These are phyloP conservation scores for Paradoxurus hermaphroditus DNA, from an alignment of 2,113 vertebrate genomes.

Conservation along the genomic window DNA sequence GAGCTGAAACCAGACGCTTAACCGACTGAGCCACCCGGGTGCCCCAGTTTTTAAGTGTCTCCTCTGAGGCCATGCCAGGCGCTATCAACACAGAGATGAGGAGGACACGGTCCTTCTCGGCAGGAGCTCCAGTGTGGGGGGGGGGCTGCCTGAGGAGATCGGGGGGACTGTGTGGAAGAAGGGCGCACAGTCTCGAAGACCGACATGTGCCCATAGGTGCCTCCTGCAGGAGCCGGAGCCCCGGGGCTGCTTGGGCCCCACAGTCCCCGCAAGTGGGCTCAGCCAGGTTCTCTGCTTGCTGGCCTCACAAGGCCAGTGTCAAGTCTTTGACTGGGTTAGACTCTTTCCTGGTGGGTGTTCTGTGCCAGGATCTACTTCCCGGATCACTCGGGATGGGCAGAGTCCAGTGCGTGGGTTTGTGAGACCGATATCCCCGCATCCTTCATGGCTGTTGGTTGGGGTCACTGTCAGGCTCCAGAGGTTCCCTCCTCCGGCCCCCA, in stretches of 20 bases:
- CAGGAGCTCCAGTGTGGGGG: not conserved
- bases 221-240: not conserved
- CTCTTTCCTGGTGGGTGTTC: accelerated
- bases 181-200: not conserved
- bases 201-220: accelerated
- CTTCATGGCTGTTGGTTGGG: not conserved
- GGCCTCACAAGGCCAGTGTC: accelerated
- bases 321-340: accelerated
- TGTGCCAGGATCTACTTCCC: not conserved
- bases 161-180: too few relatives aligned
- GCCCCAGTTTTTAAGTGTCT: too few relatives aligned
- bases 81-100: not conserved
- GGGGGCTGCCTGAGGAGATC: not conserved
- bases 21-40: too few relatives aligned
- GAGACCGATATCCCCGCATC: not conserved
- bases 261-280: too few relatives aligned
- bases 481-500: too few relatives aligned
- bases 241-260: not conserved
- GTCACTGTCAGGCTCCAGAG: not conserved
- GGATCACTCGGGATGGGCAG: not conserved
- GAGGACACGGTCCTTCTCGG: not conserved
- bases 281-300: not conserved
- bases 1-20: too few relatives aligned
- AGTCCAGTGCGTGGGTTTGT: accelerated
- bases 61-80: too few relatives aligned